These are phyloP conservation scores for Rugalucina vietnamica DNA, from an alignment of 2,888 invertebrate species.

Conservation along the genomic window DNA sequence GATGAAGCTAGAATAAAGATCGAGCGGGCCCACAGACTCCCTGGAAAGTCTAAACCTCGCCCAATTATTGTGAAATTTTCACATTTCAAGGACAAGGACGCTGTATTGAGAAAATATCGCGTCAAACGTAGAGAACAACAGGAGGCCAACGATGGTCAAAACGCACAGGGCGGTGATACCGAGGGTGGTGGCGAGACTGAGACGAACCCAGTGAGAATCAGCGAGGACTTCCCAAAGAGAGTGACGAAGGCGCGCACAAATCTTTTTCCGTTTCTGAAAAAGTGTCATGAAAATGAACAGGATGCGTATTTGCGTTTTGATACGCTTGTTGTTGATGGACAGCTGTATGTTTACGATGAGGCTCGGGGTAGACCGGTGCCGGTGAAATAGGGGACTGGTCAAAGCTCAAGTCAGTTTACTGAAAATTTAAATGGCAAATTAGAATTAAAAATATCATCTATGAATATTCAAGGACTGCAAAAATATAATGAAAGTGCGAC, in stretches of 20 bases:
- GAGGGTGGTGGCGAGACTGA: not conserved
- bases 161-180: not conserved
- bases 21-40: not conserved
- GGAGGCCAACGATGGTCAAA: not conserved
- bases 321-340: constrained; percentile 1
- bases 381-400: constrained; percentile 20
- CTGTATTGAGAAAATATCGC: not conserved
- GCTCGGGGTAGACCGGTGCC: not conserved
- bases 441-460: constrained; percentile 1
- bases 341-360: not conserved
- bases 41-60: not conserved
- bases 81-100: not conserved
- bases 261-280: not conserved
- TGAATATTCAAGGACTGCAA: constrained; percentile 22
- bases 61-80: not conserved
- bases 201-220: not conserved
- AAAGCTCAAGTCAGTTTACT: not conserved
- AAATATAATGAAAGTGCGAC: constrained; percentile 11
- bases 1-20: not conserved
- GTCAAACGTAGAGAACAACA: not conserved
- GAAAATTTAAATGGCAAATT: not conserved
- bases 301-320: not conserved
- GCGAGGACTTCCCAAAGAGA: not conserved
- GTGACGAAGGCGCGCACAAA: not conserved
- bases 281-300: not conserved